Percentiles rank a stretch among this genome's conserved stretches.
Conservation (phyloP, 2,113 vertebrate species). For the Lophochroa leadbeateri region DNA sequence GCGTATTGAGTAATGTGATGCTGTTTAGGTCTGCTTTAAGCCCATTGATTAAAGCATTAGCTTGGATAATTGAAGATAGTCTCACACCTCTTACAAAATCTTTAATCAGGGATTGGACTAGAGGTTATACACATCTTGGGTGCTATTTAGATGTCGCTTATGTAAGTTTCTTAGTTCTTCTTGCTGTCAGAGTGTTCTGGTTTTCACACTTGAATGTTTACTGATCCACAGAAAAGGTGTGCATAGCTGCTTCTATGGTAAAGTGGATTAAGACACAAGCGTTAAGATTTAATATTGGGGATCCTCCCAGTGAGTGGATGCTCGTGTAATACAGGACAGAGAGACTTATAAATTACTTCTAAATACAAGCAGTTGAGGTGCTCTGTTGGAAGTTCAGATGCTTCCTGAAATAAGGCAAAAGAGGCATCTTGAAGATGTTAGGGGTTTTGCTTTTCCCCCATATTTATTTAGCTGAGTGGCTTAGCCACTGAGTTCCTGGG, state of each 20-base stretch:
- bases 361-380: neutral
- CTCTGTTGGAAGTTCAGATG: neutral
- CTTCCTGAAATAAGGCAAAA: neutral
- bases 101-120: neutral
- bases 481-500: neutral
- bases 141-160: neutral
- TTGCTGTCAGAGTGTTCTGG: neutral
- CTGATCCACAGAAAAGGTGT: neutral
- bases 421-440: neutral
- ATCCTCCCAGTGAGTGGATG: neutral
- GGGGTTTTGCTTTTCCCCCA: rapidly evolving
- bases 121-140: neutral
- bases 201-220: neutral
- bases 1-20: neutral
- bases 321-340: neutral
- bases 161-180: neutral
- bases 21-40: neutral
- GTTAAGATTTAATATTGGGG: neutral
- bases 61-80: neutral
- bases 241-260: neutral
- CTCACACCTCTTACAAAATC: neutral
- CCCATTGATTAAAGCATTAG: neutral
- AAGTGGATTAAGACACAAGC: rapidly evolving
- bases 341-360: neutral
- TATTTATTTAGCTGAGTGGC: neutral